phyloP scores from a whole-genome alignment of 2,888 invertebrate species.

The Orchesellides sinensis region DNA sequence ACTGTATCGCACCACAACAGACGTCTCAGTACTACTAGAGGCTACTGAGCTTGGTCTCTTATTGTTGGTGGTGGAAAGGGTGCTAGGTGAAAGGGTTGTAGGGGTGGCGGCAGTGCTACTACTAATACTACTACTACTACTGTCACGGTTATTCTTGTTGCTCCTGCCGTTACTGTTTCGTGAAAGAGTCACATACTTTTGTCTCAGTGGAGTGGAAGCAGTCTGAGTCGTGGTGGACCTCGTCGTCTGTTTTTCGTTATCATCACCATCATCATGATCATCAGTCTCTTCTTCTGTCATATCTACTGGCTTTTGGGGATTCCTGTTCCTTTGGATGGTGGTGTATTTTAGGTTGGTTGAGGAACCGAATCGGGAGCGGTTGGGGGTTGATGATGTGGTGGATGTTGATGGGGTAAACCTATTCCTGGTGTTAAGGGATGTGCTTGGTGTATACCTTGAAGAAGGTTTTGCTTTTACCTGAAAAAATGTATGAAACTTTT shows the following conservation, averaged over 20 bases:
- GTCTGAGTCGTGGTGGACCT: slow-evolving; percentile 65
- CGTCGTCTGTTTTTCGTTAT: slow-evolving; percentile 45
- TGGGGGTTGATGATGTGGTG: slow-evolving; percentile 2
- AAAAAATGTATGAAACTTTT: not conserved
- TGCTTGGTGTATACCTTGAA: slow-evolving; percentile 51
- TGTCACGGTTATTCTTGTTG: slow-evolving; percentile 47
- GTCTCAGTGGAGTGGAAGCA: slow-evolving; percentile 68
- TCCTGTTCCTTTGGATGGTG: slow-evolving; percentile 69
- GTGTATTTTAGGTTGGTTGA: slow-evolving; percentile 69
- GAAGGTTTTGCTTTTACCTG: slow-evolving; percentile 59
- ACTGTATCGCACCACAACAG: slow-evolving; percentile 74
- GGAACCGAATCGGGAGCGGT: slow-evolving; percentile 16
- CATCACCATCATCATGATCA: slow-evolving; percentile 56
- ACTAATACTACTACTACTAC: slow-evolving; percentile 43
- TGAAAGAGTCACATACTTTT: slow-evolving; percentile 75
- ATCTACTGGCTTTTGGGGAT: slow-evolving; percentile 55
- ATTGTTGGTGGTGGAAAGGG: slow-evolving; percentile 19
- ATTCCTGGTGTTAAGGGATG: slow-evolving; percentile 56
- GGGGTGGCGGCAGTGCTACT: slow-evolving; percentile 58
- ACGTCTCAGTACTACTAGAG: slow-evolving; percentile 74
- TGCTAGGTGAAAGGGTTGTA: slow-evolving; percentile 26
- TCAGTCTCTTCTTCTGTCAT: slow-evolving; percentile 65
- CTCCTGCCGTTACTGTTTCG: slow-evolving; percentile 69
- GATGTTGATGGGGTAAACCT: slow-evolving; percentile 67
- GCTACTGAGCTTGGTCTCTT: slow-evolving; percentile 24